Conservation (phyloP, 2,797 vertebrate genomes). For the Brachyalestes nurse region DNA sequence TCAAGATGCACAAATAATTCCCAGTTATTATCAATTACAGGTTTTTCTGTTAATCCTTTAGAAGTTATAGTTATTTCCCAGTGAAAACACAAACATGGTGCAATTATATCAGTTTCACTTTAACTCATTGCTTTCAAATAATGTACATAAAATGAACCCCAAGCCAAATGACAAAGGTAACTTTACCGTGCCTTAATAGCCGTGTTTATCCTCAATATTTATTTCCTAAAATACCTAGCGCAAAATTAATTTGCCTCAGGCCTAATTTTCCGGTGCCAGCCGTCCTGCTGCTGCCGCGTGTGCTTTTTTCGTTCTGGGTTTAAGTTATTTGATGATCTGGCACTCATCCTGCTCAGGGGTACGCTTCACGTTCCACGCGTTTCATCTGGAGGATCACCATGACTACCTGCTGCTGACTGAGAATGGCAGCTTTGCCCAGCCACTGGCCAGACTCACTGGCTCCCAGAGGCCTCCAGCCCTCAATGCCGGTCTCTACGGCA, state of each 20-base stretch:
- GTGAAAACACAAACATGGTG: background rate
- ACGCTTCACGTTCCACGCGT: slow-evolving; percentile 80
- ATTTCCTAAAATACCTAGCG: no score
- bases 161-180: no score
- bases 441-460: slow-evolving; percentile 80
- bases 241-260: no score
- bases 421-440: slow-evolving; percentile 79
- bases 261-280: background rate
- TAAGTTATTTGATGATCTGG: background rate
- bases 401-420: slow-evolving; percentile 84
- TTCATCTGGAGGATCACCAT: slow-evolving; percentile 83
- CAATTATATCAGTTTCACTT: background rate
- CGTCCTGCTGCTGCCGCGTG: background rate
- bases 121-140: background rate
- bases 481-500: slow-evolving; percentile 80
- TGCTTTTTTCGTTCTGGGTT: background rate
- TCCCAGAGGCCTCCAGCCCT: slow-evolving; percentile 72
- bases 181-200: no score
- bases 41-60: background rate
- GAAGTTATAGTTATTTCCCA: background rate
- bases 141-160: no score
- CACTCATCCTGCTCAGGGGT: slow-evolving; percentile 67
- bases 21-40: background rate
- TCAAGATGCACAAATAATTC: background rate
- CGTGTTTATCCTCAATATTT: no score